Evolutionary conservation across 2,888 invertebrate genomes (phyloP).

Genomic region (Amorpha juglandis): DNA sequence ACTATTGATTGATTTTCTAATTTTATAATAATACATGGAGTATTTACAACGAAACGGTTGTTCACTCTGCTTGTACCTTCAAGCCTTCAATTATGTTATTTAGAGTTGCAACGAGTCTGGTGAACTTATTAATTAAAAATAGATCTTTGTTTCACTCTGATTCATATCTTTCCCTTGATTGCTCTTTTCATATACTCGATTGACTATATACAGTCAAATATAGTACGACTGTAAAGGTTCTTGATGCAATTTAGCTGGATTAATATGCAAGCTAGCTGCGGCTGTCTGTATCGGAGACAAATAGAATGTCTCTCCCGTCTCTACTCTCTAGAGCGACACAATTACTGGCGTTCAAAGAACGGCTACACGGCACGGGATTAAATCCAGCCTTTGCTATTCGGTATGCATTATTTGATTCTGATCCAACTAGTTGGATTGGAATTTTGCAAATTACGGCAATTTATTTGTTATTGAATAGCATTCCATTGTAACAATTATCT

Average conservation of each 20-base stretch:
- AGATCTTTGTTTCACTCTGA: no score
- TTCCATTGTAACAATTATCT: neutral
- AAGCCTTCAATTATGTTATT: no score
- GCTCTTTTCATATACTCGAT: no score
- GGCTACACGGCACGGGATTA: slow-evolving; percentile 4
- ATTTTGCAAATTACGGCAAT: slow-evolving; percentile 6
- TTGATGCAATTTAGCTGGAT: slow-evolving; percentile 1
- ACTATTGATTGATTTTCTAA: no score
- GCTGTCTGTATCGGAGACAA: neutral
- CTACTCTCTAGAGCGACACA: neutral
- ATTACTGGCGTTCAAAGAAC: neutral
- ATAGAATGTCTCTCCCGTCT: neutral
- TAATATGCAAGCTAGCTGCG: neutral
- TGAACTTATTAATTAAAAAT: no score
- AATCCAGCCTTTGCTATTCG: neutral
- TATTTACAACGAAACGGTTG: no score
- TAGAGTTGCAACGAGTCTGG: no score
- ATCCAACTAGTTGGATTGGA: slow-evolving; percentile 2
- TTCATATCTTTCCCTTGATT: no score
- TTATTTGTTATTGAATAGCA: neutral
- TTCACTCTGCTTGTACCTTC: no score
- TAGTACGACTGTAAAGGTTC: neutral
- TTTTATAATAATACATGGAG: no score
- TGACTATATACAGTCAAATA: neutral
- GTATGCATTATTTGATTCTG: slow-evolving; percentile 6